Conservation (phyloP, 2,113 vertebrate genomes). For the Taurulus bubalis region DNA sequence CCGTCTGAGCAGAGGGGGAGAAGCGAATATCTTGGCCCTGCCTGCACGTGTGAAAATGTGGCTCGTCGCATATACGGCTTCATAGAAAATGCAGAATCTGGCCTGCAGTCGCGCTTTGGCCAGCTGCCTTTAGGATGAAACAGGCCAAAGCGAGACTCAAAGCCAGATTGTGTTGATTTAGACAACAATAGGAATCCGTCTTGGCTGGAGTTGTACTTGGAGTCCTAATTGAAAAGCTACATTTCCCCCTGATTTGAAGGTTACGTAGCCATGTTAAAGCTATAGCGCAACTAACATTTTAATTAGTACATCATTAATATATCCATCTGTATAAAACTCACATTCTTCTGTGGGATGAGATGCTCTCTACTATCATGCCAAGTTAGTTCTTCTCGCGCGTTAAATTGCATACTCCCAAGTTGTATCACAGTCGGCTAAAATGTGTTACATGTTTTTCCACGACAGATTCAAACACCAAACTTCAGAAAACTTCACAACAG, state of each 20-base stretch:
- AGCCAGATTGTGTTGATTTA: slow-evolving; percentile 25
- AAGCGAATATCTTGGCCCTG: slow-evolving; percentile 18
- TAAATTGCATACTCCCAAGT: neutral
- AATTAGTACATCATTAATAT: slow-evolving; percentile 36
- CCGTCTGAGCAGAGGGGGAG: slow-evolving; percentile 38
- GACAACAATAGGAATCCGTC: slow-evolving; percentile 24
- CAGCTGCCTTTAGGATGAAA: slow-evolving; percentile 9
- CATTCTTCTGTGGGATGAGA: slow-evolving; percentile 7
- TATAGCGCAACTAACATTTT: slow-evolving; percentile 3
- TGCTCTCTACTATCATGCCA: neutral
- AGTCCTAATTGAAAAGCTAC: slow-evolving; percentile 26
- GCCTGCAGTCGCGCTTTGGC: slow-evolving; percentile 10
- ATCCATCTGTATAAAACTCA: slow-evolving; percentile 20
- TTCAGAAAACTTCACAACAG: slow-evolving; percentile 12
- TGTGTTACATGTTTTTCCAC: neutral
- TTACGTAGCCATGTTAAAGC: slow-evolving; percentile 19
- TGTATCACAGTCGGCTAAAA: neutral
- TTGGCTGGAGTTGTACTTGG: slow-evolving; percentile 24
- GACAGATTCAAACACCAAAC: neutral
- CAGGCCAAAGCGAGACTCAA: slow-evolving; percentile 9
- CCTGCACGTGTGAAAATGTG: slow-evolving; percentile 31
- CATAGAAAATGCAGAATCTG: slow-evolving; percentile 36
- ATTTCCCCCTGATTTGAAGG: slow-evolving; percentile 29
- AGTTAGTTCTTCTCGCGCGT: slow-evolving; percentile 1
- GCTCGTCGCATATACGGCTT: slow-evolving; percentile 18